Evolutionary conservation across 1,140 invertebrate species (phyloP), one percentile per base, ranked within the genome.

Genomic region (Bombus soroeensis): DNA sequence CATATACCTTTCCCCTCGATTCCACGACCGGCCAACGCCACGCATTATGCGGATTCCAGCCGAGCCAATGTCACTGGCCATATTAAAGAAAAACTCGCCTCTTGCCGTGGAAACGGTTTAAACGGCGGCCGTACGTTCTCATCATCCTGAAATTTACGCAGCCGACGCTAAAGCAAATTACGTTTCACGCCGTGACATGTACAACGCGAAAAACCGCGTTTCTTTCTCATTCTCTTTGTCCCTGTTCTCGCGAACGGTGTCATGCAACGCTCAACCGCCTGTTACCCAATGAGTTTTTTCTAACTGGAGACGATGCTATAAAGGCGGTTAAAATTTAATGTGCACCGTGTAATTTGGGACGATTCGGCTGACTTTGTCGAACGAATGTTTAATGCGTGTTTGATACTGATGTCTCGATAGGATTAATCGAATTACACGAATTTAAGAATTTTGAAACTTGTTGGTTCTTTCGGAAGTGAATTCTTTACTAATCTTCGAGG

Each of bases 91-190:
- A 85, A 87, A 89, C 78, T 79, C 85, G 43, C 41, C 64, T 53
- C 28, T n/a, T 6, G 8, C 18, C 62, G 12, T 25, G 28, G 47
- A 53, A 84, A 86, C 77, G 87, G 37, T 85, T 90, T 90, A 91
- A 91, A 84, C 89, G 87, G 64, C 74, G 87, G 34, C 81, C 87
- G 78, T 88, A 84, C 81, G 78, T 91, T 90, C 87, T 88, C 89
- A 87, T 91, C 84, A 79, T 86, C 71, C 78, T 68, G 81, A 90
- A 91, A 91, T 91, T 91, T 91, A 91, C 87, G 87, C 81, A 80
- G 68, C 47, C 78, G 78, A 59, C 75, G 74, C 83, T 90, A 89
- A 91, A 91, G 85, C 81, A 89, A 91, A 91, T 91, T 91, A 91
- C 87, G 80, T 70, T 78, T 59, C 71, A 57, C 87, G 57, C 47